Conservation (phyloP, 2,888 invertebrate species). For the Hanleya hanleyi region DNA sequence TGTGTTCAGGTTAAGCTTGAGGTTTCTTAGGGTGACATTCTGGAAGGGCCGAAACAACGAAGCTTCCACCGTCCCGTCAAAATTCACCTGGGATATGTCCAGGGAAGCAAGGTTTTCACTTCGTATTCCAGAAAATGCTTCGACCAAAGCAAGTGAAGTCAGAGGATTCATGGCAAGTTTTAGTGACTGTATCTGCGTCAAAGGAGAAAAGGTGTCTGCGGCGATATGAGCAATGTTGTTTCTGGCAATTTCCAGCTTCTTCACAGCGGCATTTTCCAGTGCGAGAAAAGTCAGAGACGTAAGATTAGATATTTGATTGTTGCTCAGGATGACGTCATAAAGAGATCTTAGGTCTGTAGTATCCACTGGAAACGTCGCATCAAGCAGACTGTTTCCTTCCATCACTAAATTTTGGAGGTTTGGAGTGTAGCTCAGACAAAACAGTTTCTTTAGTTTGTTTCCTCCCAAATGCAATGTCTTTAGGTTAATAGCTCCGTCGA, state of each 20-base stretch:
- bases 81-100: slow-evolving; percentile 48
- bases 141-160: slow-evolving; percentile 35
- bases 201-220: slow-evolving; percentile 37
- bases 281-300: slow-evolving; percentile 41
- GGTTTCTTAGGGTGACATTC: slow-evolving; percentile 41
- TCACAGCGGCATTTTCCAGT: slow-evolving; percentile 34
- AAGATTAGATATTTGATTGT: slow-evolving; percentile 44
- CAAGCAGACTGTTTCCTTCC: slow-evolving; percentile 45
- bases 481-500: slow-evolving; percentile 33
- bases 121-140: slow-evolving; percentile 40
- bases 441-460: slow-evolving; percentile 42
- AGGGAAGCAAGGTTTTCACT: slow-evolving; percentile 44
- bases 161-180: slow-evolving; percentile 54
- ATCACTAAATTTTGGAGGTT: slow-evolving; percentile 44
- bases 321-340: slow-evolving; percentile 44
- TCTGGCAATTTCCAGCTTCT: slow-evolving; percentile 47
- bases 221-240: slow-evolving; percentile 44
- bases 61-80: slow-evolving; percentile 43
- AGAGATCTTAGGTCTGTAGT: slow-evolving; percentile 29
- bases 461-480: slow-evolving; percentile 40
- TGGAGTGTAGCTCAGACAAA: slow-evolving; percentile 37
- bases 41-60: slow-evolving; percentile 47
- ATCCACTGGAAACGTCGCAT: slow-evolving; percentile 49
- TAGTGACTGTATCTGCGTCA: slow-evolving; percentile 46
- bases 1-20: slow-evolving; percentile 50